These are phyloP conservation scores for Pseudoatta argentina DNA, from an alignment of 1,140 invertebrate species.

Conservation along the genomic window DNA sequence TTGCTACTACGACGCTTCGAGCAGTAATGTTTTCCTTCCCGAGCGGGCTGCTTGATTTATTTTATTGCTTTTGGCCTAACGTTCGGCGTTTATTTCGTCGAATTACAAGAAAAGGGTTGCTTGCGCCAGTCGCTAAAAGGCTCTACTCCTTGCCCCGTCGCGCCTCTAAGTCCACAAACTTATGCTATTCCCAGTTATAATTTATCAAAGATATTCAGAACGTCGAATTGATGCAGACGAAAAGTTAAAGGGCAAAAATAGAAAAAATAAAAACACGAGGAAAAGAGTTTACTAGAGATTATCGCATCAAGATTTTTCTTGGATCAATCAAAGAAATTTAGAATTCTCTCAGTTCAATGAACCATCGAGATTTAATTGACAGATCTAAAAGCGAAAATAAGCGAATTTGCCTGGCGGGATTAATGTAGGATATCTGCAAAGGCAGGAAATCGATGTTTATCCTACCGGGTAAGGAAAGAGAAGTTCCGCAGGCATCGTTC, in stretches of 20 bases:
- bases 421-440: slow-evolving; percentile 26
- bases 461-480: slow-evolving; percentile 52
- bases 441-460: slow-evolving; percentile 58
- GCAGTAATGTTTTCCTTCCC: slow-evolving; percentile 78
- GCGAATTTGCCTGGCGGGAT: neutral
- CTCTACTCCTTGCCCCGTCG: slow-evolving; percentile 33
- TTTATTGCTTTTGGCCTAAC: slow-evolving; percentile 79
- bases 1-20: slow-evolving; percentile 73
- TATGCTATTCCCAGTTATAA: slow-evolving; percentile 66
- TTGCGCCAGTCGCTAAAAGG: slow-evolving; percentile 78
- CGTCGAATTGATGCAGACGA: neutral
- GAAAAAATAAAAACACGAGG: slow-evolving; percentile 10
- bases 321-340: neutral
- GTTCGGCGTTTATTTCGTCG: slow-evolving; percentile 79
- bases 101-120: slow-evolving; percentile 80
- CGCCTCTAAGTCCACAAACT: slow-evolving; percentile 54
- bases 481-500: slow-evolving; percentile 58
- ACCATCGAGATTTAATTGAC: slow-evolving; percentile 21
- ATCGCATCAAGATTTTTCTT: neutral
- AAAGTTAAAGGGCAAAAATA: neutral
- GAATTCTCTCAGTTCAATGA: neutral
- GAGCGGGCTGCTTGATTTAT: slow-evolving; percentile 76
- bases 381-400: slow-evolving; percentile 2
- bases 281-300: neutral
- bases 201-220: slow-evolving; percentile 44